Base-by-base conservation (phyloP, 2,888 invertebrate species). In the Coelogynopora nodosa region DNA sequence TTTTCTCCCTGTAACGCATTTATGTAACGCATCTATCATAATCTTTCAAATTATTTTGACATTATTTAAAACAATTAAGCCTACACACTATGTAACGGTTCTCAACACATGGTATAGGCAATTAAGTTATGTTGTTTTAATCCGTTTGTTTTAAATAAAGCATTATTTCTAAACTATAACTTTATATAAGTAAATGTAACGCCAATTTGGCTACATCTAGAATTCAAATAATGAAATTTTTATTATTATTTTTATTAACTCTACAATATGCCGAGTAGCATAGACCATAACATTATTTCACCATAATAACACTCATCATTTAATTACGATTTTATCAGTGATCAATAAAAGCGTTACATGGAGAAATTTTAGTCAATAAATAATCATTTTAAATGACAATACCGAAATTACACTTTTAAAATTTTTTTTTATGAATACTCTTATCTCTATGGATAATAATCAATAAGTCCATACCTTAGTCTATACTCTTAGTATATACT, bases 101-200 rank as follows among this genome's bases (percentile, higher is more conserved):
- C 23, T 74, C 74, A 74, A 74, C 74, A 74, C 74, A 74, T 74
- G 74, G 74, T 74, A 74, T 74, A 74, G 23, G 74, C 74, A 74
- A 26, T 13, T n/a, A 74, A 74, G 27, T 74, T 74, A 74, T n/a
- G 74, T 74, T 74, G 23, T 74, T n/a, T 74, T n/a, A 74, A 2
- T 74, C 5, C 74, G 74, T 74, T 74, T 74, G 5, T 74, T 74
- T 74, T 74, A 74, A 74, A 74, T 74, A 74, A 23, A 5, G 74
- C 74, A 74, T 74, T 74, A 23, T 74, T 74, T 74, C 74, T 74
- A 13, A 74, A 74, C 74, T 74, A 74, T 74, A 74, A 74, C 27
- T 74, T 74, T 74, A 23, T 23, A 74, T 74, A 26, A 74, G 74
- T 74, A 74, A 26, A 23, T 74, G 74, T 74, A 74, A 74, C 74